Percentiles rank a stretch among this genome's conserved stretches.
These are phyloP conservation scores for Mystacides longicornis DNA, from an alignment of 2,888 invertebrate genomes.

Conservation along the genomic window DNA sequence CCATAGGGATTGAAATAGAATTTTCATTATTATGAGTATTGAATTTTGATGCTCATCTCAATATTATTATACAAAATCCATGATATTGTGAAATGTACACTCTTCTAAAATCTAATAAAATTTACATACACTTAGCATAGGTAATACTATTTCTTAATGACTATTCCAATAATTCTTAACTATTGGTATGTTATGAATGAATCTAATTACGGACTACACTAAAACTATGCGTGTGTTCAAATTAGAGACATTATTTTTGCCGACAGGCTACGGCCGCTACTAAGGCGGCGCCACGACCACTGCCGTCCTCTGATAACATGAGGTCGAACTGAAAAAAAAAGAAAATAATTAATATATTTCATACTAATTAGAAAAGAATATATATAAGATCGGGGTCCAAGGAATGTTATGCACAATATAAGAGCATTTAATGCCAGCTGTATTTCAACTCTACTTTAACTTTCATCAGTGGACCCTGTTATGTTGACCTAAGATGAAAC, in stretches of 20 bases:
- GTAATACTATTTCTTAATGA: background rate
- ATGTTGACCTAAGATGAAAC: no score
- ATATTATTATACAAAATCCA: background rate
- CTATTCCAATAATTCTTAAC: constrained; percentile 20
- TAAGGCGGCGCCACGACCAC: constrained; percentile 92
- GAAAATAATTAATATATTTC: background rate
- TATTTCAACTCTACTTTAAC: no score
- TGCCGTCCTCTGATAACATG: constrained; percentile 93
- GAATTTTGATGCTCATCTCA: background rate
- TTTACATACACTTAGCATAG: no score
- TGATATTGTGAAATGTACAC: background rate
- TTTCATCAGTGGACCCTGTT: no score
- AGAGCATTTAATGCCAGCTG: no score
- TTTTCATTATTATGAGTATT: background rate
- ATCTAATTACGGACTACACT: constrained; percentile 11
- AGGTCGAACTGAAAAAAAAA: constrained; percentile 68
- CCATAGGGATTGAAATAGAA: background rate
- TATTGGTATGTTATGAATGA: constrained; percentile 26
- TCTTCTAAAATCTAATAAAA: no score
- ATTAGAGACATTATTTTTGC: constrained; percentile 33
- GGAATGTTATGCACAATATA: background rate
- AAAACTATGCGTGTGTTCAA: background rate
- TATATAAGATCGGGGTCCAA: background rate
- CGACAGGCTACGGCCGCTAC: constrained; percentile 89
- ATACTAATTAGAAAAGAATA: background rate